A percentile compares a stretch with the other conserved stretches of the same genome.
Conservation (phyloP, 2,797 vertebrate species). For the Scomberomorus guttatus region DNA sequence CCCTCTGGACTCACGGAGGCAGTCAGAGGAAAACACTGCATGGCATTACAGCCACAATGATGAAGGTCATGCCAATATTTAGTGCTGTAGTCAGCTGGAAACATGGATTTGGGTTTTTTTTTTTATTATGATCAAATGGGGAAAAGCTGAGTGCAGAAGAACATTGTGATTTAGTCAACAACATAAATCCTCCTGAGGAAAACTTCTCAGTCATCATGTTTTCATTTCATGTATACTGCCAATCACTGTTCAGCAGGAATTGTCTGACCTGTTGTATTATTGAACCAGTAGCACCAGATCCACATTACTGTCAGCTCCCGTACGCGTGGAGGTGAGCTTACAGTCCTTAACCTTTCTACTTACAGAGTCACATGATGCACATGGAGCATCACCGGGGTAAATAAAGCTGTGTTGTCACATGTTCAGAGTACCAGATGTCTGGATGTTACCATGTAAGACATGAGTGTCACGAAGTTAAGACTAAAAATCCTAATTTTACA, state of each 20-base stretch:
- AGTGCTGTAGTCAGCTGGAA: neutral
- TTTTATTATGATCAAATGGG: neutral
- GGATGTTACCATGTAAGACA: neutral
- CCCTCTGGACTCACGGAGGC: neutral
- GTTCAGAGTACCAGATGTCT: conserved; percentile 2
- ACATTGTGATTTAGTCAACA: neutral
- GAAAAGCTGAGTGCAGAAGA: conserved; percentile 3
- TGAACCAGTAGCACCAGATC: conserved; percentile 40
- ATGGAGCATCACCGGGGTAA: neutral
- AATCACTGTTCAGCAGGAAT: neutral
- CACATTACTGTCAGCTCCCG: neutral
- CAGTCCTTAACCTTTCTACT: neutral
- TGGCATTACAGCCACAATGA: conserved; percentile 10
- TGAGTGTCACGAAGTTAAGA: neutral
- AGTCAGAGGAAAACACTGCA: conserved; percentile 9
- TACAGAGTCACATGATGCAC: conserved; percentile 12
- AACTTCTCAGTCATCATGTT: conserved; percentile 9
- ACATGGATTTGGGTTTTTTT: neutral
- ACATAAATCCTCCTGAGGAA: conserved; percentile 26
- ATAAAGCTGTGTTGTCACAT: neutral
- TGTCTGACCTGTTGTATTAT: neutral
- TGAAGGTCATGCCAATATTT: conserved; percentile 40
- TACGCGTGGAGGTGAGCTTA: neutral
- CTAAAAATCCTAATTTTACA: neutral
- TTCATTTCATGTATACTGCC: neutral